phyloP scores from a whole-genome alignment of 2,888 invertebrate species.

The Xestoiulus laeticollis region DNA sequence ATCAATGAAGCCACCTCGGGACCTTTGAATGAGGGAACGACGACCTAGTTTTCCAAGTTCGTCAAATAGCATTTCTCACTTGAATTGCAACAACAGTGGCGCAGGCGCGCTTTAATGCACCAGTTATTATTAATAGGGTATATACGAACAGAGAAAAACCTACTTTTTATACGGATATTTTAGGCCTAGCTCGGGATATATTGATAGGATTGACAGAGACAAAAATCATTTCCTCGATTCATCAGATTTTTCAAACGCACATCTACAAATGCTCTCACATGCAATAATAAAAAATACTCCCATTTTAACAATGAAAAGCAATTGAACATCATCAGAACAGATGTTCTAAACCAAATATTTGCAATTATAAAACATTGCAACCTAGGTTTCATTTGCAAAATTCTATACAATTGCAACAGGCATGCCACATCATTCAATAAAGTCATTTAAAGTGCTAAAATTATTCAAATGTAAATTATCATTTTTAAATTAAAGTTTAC shows the following conservation, averaged over 20 bases:
- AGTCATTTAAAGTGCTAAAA: no score
- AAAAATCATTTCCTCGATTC: neutral
- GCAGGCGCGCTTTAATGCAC: conserved; percentile 18
- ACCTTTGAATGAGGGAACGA: conserved; percentile 51
- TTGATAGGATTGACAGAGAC: neutral
- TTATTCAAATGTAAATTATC: no score
- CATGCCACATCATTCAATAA: no score
- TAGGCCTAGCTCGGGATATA: neutral
- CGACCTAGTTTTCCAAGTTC: conserved; percentile 23
- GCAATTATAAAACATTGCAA: no score
- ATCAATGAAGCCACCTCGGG: conserved; percentile 52
- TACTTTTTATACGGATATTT: neutral
- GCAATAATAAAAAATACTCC: no score
- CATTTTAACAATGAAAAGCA: no score
- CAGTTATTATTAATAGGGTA: neutral
- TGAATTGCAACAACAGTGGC: conserved; percentile 37
- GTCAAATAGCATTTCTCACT: conserved; percentile 37
- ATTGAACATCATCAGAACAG: no score
- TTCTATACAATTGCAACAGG: no score
- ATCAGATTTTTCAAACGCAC: neutral
- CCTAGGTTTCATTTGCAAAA: no score
- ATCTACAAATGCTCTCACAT: neutral
- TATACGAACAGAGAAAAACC: neutral
- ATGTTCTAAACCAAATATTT: no score
- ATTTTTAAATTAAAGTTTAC: no score